phyloP scores from a whole-genome alignment of 2,888 invertebrate species.

The Malthinus seriepunctatus region DNA sequence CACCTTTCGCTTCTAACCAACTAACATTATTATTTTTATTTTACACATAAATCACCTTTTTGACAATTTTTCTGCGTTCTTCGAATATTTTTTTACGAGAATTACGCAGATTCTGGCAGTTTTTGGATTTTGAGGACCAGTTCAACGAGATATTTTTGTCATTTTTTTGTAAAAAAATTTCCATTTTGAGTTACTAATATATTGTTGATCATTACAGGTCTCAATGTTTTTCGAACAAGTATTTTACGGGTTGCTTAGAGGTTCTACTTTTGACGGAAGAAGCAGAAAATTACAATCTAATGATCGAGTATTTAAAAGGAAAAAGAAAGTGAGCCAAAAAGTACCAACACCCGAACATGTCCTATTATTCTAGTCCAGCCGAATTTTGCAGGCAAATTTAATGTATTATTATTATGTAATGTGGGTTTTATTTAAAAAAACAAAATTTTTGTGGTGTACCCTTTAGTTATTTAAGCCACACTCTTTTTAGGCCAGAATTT shows the following conservation, averaged over 20 bases:
- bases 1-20: not conserved
- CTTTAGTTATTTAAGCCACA: conserved; percentile 12
- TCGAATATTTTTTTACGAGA: not conserved
- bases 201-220: conserved; percentile 60
- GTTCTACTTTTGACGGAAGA: conserved; percentile 77
- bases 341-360: conserved; percentile 36
- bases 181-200: conserved; percentile 20
- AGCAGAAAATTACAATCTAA: conserved; percentile 75
- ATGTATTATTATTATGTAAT: conserved; percentile 44
- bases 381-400: conserved; percentile 44
- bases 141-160: not conserved
- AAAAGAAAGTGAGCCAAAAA: conserved; percentile 51
- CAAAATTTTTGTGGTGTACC: conserved; percentile 27
- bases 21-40: not conserved
- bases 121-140: conserved; percentile 1
- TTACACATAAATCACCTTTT: not conserved
- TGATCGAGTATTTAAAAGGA: conserved; percentile 76
- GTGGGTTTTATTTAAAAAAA: conserved; percentile 40
- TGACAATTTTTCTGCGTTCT: not conserved
- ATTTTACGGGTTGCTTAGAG: conserved; percentile 82
- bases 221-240: conserved; percentile 78
- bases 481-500: conserved; percentile 2
- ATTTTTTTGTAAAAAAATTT: conserved; percentile 20
- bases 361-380: conserved; percentile 49
- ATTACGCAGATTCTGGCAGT: not conserved